Conservation (phyloP, 2,888 invertebrate genomes). For the Drosophila robusta region DNA sequence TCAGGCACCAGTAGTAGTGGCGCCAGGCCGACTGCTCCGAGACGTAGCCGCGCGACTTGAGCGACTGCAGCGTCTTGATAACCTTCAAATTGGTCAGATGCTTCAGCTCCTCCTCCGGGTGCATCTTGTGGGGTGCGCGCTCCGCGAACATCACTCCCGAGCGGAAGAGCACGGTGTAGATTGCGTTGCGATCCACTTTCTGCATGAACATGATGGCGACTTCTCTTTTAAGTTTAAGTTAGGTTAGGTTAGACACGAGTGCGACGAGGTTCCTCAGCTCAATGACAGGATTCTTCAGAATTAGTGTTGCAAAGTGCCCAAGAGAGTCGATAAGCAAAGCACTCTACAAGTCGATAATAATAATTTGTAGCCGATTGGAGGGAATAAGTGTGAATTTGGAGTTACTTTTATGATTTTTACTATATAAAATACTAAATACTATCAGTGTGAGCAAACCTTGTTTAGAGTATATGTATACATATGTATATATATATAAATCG, state of each 20-base stretch:
- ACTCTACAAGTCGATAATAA: background rate
- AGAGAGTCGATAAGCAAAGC: background rate
- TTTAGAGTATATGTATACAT: too few relatives aligned
- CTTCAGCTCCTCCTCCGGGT: constrained; percentile 27
- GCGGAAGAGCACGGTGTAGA: constrained; percentile 35
- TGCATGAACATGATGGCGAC: constrained; percentile 29
- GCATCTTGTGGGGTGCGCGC: constrained; percentile 26
- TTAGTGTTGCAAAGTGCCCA: background rate
- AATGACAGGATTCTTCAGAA: background rate
- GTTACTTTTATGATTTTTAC: too few relatives aligned
- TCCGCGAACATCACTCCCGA: constrained; percentile 42
- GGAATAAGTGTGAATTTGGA: too few relatives aligned
- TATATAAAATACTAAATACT: too few relatives aligned
- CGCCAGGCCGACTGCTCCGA: constrained; percentile 40
- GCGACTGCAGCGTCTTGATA: constrained; percentile 39
- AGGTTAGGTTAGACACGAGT: too few relatives aligned
- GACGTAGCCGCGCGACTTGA: constrained; percentile 39
- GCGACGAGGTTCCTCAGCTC: background rate
- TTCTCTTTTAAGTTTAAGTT: background rate
- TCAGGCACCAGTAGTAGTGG: constrained; percentile 45
- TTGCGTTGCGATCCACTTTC: constrained; percentile 19
- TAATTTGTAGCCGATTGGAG: too few relatives aligned
- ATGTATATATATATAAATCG: too few relatives aligned
- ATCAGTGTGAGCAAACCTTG: too few relatives aligned
- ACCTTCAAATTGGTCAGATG: constrained; percentile 45